These are phyloP conservation scores for Octopus sinensis DNA, from an alignment of 1,140 invertebrate genomes.

Conservation along the genomic window DNA sequence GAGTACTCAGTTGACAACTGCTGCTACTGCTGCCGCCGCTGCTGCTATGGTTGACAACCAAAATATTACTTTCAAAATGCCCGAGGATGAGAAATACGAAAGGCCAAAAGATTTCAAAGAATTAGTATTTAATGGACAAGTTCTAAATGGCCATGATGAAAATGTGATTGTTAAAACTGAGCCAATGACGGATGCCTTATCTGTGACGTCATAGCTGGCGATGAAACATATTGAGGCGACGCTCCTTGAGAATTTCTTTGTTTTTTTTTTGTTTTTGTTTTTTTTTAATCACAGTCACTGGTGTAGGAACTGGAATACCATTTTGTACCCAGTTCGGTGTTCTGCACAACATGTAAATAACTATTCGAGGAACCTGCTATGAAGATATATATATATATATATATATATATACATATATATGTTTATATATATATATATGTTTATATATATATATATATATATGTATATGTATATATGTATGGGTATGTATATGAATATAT, in stretches of 20 bases:
- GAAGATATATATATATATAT: conserved; percentile 9
- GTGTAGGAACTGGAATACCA: neutral
- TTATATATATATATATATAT: conserved; percentile 10
- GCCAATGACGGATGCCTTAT: neutral
- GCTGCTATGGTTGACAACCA: neutral
- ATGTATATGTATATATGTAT: neutral
- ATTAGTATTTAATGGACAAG: conserved; percentile 2
- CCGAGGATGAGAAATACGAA: neutral
- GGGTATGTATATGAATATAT: neutral
- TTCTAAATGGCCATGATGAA: neutral
- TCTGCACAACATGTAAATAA: conserved; percentile 8
- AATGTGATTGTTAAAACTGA: neutral
- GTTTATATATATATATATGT: conserved; percentile 16
- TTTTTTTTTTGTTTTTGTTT: neutral
- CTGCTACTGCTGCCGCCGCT: neutral
- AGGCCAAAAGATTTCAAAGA: conserved; percentile 4
- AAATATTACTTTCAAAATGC: neutral
- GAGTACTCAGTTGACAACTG: neutral
- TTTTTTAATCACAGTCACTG: neutral
- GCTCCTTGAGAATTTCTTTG: neutral
- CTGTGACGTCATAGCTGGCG: conserved; percentile 10
- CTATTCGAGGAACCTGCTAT: conserved; percentile 3
- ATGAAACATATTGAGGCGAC: neutral
- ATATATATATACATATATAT: conserved; percentile 13
- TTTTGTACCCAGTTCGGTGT: conserved; percentile 6